Percentiles rank a stretch among this genome's conserved stretches.
Evolutionary conservation across 2,113 vertebrate species (phyloP).

Genomic region (Lates calcarifer): DNA sequence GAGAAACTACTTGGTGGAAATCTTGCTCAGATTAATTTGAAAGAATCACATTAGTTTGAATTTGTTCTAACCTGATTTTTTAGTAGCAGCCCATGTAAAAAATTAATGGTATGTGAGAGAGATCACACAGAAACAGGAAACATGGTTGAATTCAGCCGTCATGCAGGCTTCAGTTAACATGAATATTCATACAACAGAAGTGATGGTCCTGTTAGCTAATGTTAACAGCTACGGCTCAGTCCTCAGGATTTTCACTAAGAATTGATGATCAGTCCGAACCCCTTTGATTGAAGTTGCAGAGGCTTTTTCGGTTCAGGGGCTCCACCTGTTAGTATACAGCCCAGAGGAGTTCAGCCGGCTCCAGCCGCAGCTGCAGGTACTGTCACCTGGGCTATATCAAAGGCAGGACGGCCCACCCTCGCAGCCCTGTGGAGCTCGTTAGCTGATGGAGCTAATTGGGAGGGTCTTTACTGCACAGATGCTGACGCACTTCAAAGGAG

Average conservation of each 20-base stretch:
- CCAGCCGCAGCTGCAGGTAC: slow-evolving; percentile 27
- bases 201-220: not conserved
- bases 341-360: slow-evolving; percentile 38
- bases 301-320: not conserved
- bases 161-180: not conserved
- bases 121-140: not conserved
- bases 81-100: not conserved
- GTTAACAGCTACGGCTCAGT: not conserved
- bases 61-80: not conserved
- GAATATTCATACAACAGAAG: not conserved
- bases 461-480: slow-evolving; percentile 63
- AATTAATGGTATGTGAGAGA: not conserved
- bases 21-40: not conserved
- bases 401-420: slow-evolving; percentile 34
- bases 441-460: slow-evolving; percentile 61
- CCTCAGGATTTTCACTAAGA: slow-evolving; percentile 4
- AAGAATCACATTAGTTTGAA: not conserved
- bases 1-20: too few species aligned
- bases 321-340: slow-evolving; percentile 32
- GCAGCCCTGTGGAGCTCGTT: slow-evolving; percentile 61
- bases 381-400: slow-evolving; percentile 45
- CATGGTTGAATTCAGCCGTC: not conserved
- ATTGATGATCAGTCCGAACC: not conserved
- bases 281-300: not conserved
- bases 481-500: slow-evolving; percentile 78